These are phyloP conservation scores for Incurvaria masculella DNA, from an alignment of 2,888 invertebrate genomes.

Conservation along the genomic window DNA sequence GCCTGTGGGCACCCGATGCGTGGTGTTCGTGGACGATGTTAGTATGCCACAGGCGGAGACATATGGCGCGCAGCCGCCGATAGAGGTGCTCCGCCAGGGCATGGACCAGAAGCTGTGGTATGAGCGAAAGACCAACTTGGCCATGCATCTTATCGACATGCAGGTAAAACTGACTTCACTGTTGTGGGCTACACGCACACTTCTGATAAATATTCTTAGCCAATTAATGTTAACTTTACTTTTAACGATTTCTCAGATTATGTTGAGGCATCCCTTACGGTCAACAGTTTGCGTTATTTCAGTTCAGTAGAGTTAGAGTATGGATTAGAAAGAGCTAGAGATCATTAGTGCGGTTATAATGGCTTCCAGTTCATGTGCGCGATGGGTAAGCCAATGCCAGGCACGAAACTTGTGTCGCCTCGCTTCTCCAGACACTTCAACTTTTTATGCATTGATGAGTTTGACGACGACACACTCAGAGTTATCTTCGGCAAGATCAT, in stretches of 20 bases:
- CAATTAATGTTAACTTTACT: too few relatives aligned
- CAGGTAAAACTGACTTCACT: conserved; percentile 56
- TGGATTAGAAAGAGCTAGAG: too few relatives aligned
- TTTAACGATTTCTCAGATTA: too few relatives aligned
- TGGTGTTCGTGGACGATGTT: conserved; percentile 95
- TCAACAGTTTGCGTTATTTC: too few relatives aligned
- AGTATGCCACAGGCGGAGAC: conserved; percentile 89
- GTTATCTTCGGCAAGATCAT: conserved; percentile 88
- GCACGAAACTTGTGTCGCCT: conserved; percentile 79
- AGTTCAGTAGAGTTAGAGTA: too few relatives aligned
- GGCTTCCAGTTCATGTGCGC: conserved; percentile 74
- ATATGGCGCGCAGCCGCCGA: conserved; percentile 93
- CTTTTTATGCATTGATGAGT: conserved; percentile 83
- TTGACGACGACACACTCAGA: conserved; percentile 77
- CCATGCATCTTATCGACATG: conserved; percentile 80
- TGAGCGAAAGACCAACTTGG: conserved; percentile 75
- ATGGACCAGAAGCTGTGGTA: conserved; percentile 91
- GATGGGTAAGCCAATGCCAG: conserved; percentile 77
- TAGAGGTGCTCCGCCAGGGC: conserved; percentile 87
- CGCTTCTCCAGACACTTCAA: conserved; percentile 87
- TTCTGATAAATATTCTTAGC: not conserved
- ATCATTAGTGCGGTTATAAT: too few relatives aligned
- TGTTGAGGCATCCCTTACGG: too few relatives aligned
- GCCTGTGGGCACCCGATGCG: conserved; percentile 82
- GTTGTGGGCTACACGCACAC: not conserved